Evolutionary conservation across 2,888 invertebrate genomes (phyloP).

Genomic region (Caenorhabditis sp.): DNA sequence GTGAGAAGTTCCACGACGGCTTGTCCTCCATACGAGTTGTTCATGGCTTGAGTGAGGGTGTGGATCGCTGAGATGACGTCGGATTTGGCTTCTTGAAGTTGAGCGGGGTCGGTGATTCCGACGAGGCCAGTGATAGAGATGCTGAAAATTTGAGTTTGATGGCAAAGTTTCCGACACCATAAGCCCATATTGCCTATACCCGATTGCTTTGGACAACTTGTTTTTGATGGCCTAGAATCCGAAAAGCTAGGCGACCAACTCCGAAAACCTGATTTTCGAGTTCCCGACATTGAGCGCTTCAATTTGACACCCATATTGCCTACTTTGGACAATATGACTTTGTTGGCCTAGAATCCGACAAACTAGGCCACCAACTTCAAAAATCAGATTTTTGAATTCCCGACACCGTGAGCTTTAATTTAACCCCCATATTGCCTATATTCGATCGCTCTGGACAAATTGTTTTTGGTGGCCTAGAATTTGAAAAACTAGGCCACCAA

Average conservation of each 20-base stretch:
- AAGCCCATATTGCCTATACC: no score
- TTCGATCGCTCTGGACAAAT: neutral
- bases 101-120: slow-evolving; percentile 45
- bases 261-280: no score
- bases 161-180: no score
- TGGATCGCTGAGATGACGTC: slow-evolving; percentile 65
- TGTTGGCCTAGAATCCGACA: neutral
- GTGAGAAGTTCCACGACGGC: slow-evolving; percentile 70
- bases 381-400: neutral
- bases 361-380: neutral
- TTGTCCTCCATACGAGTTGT: slow-evolving; percentile 69
- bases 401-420: neutral
- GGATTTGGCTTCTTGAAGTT: slow-evolving; percentile 43
- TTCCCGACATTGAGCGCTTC: no score
- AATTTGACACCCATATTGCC: neutral
- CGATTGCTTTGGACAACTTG: no score
- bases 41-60: slow-evolving; percentile 58
- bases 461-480: neutral
- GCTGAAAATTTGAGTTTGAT: slow-evolving; percentile 22
- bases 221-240: no score
- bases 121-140: slow-evolving; percentile 65
- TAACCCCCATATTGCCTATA: neutral
- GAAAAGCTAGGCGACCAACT: no score
- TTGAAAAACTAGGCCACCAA: neutral
- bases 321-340: neutral